Evolutionary conservation across 2,113 vertebrate genomes (phyloP).

Genomic region (Spizaetus ornatus): DNA sequence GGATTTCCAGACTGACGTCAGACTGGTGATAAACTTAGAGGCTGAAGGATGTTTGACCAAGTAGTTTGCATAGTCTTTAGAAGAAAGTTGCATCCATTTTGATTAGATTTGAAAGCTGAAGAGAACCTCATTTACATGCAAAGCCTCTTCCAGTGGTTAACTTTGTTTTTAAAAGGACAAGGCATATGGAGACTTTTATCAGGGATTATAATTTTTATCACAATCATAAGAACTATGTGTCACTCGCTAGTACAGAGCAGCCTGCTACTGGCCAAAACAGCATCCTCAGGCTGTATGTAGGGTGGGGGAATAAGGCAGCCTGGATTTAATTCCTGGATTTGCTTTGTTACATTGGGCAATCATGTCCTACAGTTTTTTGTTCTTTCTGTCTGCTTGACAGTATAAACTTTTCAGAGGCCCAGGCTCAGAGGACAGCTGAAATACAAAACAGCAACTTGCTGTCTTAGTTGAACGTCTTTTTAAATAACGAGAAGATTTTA

Average conservation of each 20-base stretch:
- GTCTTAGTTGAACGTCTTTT: background rate
- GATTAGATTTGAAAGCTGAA: conserved; percentile 53
- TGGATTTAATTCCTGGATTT: background rate
- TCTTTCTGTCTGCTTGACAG: background rate
- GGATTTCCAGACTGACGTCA: conserved; percentile 65
- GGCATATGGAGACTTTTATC: background rate
- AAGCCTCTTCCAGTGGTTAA: conserved; percentile 21
- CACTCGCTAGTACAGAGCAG: background rate
- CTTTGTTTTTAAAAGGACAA: conserved; percentile 34
- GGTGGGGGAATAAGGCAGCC: background rate
- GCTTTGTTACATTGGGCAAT: background rate
- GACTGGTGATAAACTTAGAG: conserved; percentile 59
- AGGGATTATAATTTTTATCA: background rate
- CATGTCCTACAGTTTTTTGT: background rate
- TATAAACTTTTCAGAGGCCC: background rate
- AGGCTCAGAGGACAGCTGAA: background rate
- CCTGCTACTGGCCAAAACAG: background rate
- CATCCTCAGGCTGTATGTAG: background rate
- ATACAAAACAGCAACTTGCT: background rate
- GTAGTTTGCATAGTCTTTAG: conserved; percentile 28
- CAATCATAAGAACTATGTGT: background rate
- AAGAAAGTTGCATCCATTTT: conserved; percentile 29
- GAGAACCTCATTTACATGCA: conserved; percentile 23
- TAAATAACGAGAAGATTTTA: conserved; percentile 13
- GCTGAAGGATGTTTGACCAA: conserved; percentile 44